Conservation (phyloP, 92 coral and sea anemone genomes). For the Chrysogorgia sp. region DNA sequence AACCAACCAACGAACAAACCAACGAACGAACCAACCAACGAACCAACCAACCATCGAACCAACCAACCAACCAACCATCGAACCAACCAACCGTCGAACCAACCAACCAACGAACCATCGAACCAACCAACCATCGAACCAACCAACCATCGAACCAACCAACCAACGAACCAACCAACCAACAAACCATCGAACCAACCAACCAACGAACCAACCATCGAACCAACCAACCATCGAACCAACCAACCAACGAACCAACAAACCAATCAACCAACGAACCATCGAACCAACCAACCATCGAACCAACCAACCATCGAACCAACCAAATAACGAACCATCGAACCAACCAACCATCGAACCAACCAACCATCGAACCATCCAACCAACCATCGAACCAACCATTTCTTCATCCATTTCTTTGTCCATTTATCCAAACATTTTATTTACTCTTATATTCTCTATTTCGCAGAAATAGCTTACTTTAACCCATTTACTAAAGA, state of each 20-base stretch:
- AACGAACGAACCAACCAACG: no score
- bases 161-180: no score
- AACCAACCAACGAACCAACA: neutral
- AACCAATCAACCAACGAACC: neutral
- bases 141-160: neutral
- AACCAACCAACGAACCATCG: neutral
- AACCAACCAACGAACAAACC: neutral
- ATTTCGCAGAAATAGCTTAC: conserved; percentile 82
- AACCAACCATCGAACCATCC: no score
- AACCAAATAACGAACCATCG: no score
- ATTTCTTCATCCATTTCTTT: no score
- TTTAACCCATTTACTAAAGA: conserved; percentile 91
- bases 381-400: no score
- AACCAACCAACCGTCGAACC: no score
- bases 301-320: neutral
- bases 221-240: no score
- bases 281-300: neutral
- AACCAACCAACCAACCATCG: no score
- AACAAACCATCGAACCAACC: neutral
- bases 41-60: neutral
- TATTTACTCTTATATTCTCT: no score
- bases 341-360: neutral
- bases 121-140: neutral
- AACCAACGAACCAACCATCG: no score
- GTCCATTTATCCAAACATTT: no score